Evolutionary conservation across 2,113 vertebrate species (phyloP).

Genomic region (Odocoileus virginianus): DNA sequence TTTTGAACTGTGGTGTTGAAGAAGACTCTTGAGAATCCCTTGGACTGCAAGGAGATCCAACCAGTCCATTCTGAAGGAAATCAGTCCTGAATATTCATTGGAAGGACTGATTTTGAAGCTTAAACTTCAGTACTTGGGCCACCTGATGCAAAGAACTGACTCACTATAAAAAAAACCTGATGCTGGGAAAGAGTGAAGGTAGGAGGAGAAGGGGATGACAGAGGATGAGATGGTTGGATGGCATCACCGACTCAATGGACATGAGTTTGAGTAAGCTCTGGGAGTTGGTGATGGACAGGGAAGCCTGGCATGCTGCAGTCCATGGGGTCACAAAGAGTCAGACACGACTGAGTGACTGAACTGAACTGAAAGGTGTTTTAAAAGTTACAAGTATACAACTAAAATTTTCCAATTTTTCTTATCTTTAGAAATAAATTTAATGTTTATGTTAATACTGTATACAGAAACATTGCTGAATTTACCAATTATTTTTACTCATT

Average conservation of each 20-base stretch:
- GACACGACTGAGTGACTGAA: too few relatives aligned
- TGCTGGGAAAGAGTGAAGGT: background rate
- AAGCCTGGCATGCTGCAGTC: rapidly evolving
- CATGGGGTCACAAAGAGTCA: background rate
- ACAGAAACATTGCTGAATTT: background rate
- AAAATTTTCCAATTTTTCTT: background rate
- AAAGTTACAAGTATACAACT: background rate
- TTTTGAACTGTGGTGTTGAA: background rate
- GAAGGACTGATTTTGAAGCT: background rate
- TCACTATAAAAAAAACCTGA: background rate
- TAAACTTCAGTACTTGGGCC: background rate
- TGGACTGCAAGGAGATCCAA: background rate
- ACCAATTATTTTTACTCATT: background rate
- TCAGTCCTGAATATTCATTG: background rate
- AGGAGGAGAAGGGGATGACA: background rate
- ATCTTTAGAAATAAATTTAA: background rate
- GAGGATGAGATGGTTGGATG: background rate
- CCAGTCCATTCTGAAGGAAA: background rate
- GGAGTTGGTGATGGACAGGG: background rate
- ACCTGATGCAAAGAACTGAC: background rate
- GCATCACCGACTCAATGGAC: background rate
- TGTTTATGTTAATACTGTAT: background rate
- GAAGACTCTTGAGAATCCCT: background rate
- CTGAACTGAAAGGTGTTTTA: background rate
- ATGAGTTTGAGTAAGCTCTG: background rate